A percentile compares a stretch with the other conserved stretches of the same genome.
These are phyloP conservation scores for Zaprionus ghesquierei DNA, from an alignment of 1,140 invertebrate genomes.

Conservation along the genomic window DNA sequence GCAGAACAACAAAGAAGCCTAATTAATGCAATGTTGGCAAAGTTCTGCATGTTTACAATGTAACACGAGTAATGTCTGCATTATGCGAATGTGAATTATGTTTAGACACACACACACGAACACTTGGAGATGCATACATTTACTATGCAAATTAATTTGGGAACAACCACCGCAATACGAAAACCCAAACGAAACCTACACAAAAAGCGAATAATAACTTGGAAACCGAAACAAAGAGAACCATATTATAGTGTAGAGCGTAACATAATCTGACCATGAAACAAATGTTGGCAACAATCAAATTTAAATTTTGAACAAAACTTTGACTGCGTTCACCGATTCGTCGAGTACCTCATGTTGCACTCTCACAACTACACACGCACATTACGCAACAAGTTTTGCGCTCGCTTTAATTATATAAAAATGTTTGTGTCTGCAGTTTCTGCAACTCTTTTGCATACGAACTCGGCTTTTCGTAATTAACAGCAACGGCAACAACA, in stretches of 20 bases:
- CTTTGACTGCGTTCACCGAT: constrained; percentile 28
- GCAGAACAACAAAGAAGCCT: constrained; percentile 21
- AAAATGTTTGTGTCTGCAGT: constrained; percentile 47
- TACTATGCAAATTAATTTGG: constrained; percentile 62
- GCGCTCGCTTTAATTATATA: constrained; percentile 44
- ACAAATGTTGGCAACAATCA: constrained; percentile 60
- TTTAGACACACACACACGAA: neutral
- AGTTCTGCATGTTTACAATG: constrained; percentile 11
- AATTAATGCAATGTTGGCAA: constrained; percentile 42
- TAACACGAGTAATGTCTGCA: constrained; percentile 7
- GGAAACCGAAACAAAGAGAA: neutral
- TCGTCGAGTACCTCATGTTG: constrained; percentile 1
- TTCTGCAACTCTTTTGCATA: constrained; percentile 10
- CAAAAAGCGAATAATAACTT: neutral
- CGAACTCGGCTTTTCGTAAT: constrained; percentile 3
- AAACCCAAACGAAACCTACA: neutral
- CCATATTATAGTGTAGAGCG: constrained; percentile 25
- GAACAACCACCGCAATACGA: constrained; percentile 19
- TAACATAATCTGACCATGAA: constrained; percentile 50
- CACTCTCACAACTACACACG: neutral
- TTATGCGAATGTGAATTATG: constrained; percentile 38
- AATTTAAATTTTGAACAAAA: constrained; percentile 50
- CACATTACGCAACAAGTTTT: constrained; percentile 10
- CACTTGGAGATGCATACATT: neutral
- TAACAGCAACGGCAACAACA: neutral